Base-by-base conservation (phyloP, 1,140 invertebrate genomes). In the Trissolcus basalis region DNA sequence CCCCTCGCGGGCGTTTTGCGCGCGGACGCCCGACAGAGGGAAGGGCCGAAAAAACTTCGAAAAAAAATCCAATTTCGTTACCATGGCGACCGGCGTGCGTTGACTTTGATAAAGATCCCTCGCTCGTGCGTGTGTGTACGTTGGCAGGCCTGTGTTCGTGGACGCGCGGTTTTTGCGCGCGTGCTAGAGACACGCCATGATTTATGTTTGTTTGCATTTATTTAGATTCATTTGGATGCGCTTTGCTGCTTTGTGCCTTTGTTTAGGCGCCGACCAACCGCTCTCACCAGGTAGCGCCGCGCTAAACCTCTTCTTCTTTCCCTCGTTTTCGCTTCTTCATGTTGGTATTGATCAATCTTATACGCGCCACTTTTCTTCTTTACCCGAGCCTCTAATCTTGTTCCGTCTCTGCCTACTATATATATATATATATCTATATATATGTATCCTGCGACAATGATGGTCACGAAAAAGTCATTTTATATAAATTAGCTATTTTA, bases 61-160 rank as follows among this genome's bases (percentile, higher is more conserved):
- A 85, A 87, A 85, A 87, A 88, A 87, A 87, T 86, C 85, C 86
- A 88, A 88, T 88, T 88, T 88, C 82, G 86, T 87, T 87, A 85
- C 86, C 80, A 88, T 87, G 85, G 81, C 80, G 84, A 88, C 84
- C 82, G 81, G 83, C 84, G 82, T 84, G 85, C 86, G 84, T 87
- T 85, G 86, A 86, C 85, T 87, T 88, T 87, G 85, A 86, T 86
- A 85, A 85, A 86, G 85, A 86, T 85, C 82, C 83, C 79, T 77
- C 79, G 72, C 76, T 36, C 50, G 68, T 51, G 69, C 47, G 53
- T 47, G 61, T 49, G 59, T 39, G 36, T 39, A 3, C 36, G 60
- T 58, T 63, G 59, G 51, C 39, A 51, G 59, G 13, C 50, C 50
- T 33, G 56, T 59, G 49, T 67, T n/a, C 27, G 79, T 79, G 74